phyloP scores from a whole-genome alignment of 1,140 invertebrate species.

The Choristoneura fumiferana region DNA sequence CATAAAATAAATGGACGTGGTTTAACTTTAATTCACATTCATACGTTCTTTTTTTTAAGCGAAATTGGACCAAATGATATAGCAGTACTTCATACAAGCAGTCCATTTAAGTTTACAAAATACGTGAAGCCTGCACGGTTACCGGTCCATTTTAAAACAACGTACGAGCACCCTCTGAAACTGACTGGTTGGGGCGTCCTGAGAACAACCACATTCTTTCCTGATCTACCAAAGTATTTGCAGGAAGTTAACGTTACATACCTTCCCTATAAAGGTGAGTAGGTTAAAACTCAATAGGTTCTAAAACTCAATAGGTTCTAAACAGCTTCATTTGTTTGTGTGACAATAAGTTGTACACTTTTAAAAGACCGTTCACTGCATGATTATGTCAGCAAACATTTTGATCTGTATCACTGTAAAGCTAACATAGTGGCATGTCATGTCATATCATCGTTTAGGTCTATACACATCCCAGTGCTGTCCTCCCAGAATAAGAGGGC shows the following conservation, averaged over 20 bases:
- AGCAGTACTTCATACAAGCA: constrained; percentile 79
- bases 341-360: no score
- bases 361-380: no score
- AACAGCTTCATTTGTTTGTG: no score
- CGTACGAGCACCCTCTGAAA: constrained; percentile 33
- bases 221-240: constrained; percentile 55
- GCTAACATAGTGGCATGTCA: no score
- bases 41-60: constrained; percentile 32
- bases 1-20: no score
- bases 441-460: no score
- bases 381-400: no score
- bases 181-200: constrained; percentile 69
- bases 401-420: constrained; percentile 17
- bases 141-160: constrained; percentile 37
- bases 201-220: constrained; percentile 53
- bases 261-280: constrained; percentile 59
- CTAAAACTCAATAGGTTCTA: no score
- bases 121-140: constrained; percentile 78
- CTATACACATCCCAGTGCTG: no score
- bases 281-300: no score
- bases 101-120: constrained; percentile 77
- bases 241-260: constrained; percentile 71
- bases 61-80: constrained; percentile 80
- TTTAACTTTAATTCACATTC: no score
- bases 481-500: no score